Evolutionary conservation across 2,797 vertebrate species (phyloP), one percentile per base, ranked within the genome.

Genomic region (Mormyrus hasselquistii): DNA sequence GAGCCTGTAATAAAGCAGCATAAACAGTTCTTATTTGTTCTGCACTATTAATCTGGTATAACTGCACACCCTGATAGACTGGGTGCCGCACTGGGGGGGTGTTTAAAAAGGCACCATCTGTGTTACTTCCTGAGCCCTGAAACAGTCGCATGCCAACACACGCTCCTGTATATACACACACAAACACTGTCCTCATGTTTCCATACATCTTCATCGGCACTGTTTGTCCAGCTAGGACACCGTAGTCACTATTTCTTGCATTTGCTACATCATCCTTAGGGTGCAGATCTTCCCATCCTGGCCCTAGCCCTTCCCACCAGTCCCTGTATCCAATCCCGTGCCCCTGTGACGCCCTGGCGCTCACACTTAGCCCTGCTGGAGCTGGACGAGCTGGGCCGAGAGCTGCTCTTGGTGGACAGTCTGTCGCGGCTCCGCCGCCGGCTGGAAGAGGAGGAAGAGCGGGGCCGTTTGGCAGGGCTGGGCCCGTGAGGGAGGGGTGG

Each of bases 401-500:
- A 57, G 53, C 53, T n/a, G 53, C 4, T 57, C 53, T 57, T 57
- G 53, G 53, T 7, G 53, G 53, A n/a, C 53, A 57, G 53, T 92
- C 93, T 95, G 92, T 96, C 95, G 93, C 95, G 94, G 90, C 94
- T 96, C 89, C 93, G 94, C 93, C 94, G 94, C 92, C 95, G 94
- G 87, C 94, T 93, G 10, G 94, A 93, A 89, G 95, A 95, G 88
- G 95, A 57, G 53, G 53, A 95, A 57, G 94, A 95, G 44, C 95
- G 95, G 53, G 94, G 92, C 73, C 94, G 93, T 92, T 96, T 96
- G 92, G 94, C 93, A 92, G 53, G 53, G 53, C 53, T 57, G 53
- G 53, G 53, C 5, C 53, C 53, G 1, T 57, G 53, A 57, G 53
- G 16, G 19, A 57, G 53, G 19, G 53, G 53, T 6, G 19, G 53